Evolutionary conservation across 2,888 invertebrate species (phyloP).

Genomic region (Brachypalpus laphriformis): DNA sequence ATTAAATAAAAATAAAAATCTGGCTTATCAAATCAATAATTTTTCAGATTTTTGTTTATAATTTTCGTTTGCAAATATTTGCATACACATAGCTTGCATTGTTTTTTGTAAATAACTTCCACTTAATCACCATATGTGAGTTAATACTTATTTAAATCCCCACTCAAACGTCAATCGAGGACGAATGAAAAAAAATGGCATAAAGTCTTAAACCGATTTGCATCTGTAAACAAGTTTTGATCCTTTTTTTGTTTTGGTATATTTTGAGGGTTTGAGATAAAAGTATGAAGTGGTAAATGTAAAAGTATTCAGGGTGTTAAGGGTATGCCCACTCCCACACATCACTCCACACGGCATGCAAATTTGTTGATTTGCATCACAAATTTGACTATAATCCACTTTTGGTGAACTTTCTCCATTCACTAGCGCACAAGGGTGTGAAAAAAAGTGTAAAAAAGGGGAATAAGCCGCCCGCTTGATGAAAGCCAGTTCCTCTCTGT

Average conservation of each 20-base stretch:
- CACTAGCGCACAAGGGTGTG: conserved; percentile 5
- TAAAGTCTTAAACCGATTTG: conserved; percentile 33
- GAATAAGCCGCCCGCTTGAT: conserved; percentile 15
- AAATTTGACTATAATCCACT: conserved; percentile 71
- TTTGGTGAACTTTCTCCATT: conserved; percentile 62
- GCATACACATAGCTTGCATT: not conserved
- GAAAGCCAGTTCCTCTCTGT: conserved; percentile 40
- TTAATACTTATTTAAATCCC: not conserved
- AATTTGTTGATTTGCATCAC: conserved; percentile 68
- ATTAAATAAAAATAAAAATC: not conserved
- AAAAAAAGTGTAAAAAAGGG: not conserved
- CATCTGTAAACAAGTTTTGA: conserved; percentile 62
- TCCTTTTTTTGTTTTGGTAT: conserved; percentile 37
- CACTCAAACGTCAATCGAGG: conserved; percentile 11
- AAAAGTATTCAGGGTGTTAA: conserved; percentile 31
- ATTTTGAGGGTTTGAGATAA: conserved; percentile 10
- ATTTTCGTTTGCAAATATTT: too few species aligned
- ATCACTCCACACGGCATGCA: conserved; percentile 41
- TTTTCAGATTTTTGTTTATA: not conserved
- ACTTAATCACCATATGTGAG: too few species aligned
- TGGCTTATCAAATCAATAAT: not conserved
- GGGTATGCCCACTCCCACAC: not conserved
- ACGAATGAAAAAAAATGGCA: not conserved
- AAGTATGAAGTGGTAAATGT: conserved; percentile 39
- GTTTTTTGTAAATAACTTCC: not conserved